These are phyloP conservation scores for Neotoma lepida DNA, from an alignment of 2,113 vertebrate species.

Conservation along the genomic window DNA sequence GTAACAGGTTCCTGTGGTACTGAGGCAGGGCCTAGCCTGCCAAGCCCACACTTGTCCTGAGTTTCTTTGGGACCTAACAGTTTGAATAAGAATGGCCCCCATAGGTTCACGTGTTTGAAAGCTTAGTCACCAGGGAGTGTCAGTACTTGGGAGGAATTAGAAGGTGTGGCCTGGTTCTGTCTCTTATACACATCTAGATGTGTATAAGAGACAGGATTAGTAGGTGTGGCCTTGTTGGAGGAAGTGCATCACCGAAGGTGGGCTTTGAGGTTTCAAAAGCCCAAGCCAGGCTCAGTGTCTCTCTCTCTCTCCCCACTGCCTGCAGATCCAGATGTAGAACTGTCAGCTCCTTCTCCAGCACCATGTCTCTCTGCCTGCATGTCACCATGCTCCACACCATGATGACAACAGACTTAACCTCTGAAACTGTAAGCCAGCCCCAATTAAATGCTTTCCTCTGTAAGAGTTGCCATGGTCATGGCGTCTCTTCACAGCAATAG, in stretches of 20 bases:
- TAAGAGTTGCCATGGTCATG: background rate
- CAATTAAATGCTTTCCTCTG: background rate
- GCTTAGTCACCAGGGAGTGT: background rate
- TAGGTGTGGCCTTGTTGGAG: background rate
- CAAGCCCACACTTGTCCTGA: too few relatives aligned
- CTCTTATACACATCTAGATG: too few relatives aligned
- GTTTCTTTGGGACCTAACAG: background rate
- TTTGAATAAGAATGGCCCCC: background rate
- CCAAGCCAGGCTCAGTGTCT: too few relatives aligned
- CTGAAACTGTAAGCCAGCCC: background rate
- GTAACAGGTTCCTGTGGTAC: too few relatives aligned
- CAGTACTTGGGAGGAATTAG: background rate
- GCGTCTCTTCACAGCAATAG: background rate
- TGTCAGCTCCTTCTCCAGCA: background rate
- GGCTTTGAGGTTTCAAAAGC: background rate
- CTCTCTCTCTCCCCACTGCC: background rate
- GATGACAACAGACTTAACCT: background rate
- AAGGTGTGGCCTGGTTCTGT: background rate
- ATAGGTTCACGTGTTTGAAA: background rate
- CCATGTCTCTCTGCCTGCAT: background rate
- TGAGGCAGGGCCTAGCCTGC: too few relatives aligned
- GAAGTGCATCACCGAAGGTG: background rate
- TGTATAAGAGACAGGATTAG: too few relatives aligned
- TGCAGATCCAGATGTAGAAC: background rate
- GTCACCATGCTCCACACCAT: too few relatives aligned